Conservation (phyloP, 2,797 vertebrate species). For the Anguilla pacifica region DNA sequence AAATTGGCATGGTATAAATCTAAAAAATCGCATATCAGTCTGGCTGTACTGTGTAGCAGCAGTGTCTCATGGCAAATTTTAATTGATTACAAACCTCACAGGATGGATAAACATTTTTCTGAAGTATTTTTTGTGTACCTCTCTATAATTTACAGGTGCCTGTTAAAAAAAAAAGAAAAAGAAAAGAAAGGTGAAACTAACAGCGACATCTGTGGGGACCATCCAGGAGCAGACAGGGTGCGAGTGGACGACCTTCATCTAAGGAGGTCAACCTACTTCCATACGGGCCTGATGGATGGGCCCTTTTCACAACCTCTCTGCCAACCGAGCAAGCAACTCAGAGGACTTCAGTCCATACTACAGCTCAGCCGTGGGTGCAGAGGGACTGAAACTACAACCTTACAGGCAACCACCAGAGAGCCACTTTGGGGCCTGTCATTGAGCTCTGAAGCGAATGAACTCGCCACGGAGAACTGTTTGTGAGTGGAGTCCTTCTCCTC, state of each 20-base stretch:
- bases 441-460: background rate
- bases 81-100: background rate
- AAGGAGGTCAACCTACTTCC: background rate
- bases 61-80: background rate
- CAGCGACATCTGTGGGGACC: background rate
- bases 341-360: constrained; percentile 10
- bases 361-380: background rate
- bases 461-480: constrained; percentile 5
- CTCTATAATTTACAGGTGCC: constrained; percentile 28
- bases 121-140: background rate
- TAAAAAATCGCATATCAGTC: too few species aligned
- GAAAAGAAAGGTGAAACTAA: background rate
- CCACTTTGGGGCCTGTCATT: background rate
- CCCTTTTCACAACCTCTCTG: background rate
- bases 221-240: background rate
- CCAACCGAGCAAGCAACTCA: background rate
- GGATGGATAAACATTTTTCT: background rate
- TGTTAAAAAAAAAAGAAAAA: constrained; percentile 14
- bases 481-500: background rate
- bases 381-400: background rate
- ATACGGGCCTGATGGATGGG: constrained; percentile 12
- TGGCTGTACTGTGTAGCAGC: background rate
- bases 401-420: constrained; percentile 6
- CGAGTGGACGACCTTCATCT: background rate
- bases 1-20: too few species aligned